Evolutionary conservation across 2,113 vertebrate genomes (phyloP).

Genomic region (Emydura subglobosa): DNA sequence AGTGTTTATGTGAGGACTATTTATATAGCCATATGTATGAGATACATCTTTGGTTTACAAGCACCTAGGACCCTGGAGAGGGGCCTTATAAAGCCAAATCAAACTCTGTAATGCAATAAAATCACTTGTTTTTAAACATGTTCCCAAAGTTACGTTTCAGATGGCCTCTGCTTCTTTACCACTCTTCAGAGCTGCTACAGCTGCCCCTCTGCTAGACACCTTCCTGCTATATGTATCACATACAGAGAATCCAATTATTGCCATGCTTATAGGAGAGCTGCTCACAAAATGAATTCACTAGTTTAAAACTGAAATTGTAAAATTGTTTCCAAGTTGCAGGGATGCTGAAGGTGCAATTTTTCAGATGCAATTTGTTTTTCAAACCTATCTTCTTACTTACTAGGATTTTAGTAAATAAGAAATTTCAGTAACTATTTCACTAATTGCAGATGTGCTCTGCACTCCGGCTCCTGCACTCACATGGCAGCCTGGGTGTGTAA

Average conservation of each 20-base stretch:
- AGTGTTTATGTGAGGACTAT: neutral
- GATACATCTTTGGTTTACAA: neutral
- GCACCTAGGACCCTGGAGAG: neutral
- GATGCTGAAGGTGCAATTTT: too few relatives aligned
- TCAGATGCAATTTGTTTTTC: too few relatives aligned
- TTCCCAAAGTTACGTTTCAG: neutral
- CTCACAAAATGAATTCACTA: too few relatives aligned
- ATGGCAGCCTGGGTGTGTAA: neutral
- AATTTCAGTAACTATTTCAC: neutral
- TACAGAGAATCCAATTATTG: neutral
- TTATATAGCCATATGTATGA: accelerated
- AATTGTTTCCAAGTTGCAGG: neutral
- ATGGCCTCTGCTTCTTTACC: neutral
- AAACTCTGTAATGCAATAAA: neutral
- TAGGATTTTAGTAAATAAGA: neutral
- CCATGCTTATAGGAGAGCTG: too few relatives aligned
- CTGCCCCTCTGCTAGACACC: too few relatives aligned
- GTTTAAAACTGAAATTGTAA: neutral
- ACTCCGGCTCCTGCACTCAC: too few relatives aligned
- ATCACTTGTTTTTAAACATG: neutral
- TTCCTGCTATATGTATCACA: neutral
- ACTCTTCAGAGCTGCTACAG: neutral
- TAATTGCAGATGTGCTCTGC: neutral
- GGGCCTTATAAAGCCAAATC: neutral
- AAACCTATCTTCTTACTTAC: neutral